Conservation (phyloP, 2,113 vertebrate species). For the Strix uralensis region DNA sequence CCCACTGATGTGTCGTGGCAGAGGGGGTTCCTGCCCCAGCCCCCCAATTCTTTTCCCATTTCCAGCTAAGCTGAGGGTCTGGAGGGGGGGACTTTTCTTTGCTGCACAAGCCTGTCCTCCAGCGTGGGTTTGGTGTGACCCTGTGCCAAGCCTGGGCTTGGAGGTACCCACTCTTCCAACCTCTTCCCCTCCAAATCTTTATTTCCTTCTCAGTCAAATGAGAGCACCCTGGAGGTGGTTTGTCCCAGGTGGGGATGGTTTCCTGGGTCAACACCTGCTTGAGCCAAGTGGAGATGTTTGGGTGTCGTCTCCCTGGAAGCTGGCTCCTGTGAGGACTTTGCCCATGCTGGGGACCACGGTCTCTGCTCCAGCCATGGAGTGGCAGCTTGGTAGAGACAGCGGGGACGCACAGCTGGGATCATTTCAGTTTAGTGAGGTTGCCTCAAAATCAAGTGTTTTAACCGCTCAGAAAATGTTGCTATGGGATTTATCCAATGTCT, state of each 20-base stretch:
- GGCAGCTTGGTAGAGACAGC: neutral
- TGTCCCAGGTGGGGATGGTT: neutral
- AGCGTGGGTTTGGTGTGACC: neutral
- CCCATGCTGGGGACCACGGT: rapidly evolving
- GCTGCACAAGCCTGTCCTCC: neutral
- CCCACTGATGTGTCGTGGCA: rapidly evolving
- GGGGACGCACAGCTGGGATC: neutral
- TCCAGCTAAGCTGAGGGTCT: neutral
- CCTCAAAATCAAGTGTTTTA: neutral
- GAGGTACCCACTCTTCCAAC: neutral
- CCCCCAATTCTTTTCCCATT: neutral
- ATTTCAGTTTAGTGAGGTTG: neutral
- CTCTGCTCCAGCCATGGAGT: neutral
- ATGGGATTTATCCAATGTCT: neutral
- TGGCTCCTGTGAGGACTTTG: neutral
- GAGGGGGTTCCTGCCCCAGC: neutral
- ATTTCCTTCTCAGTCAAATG: neutral
- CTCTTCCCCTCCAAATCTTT: neutral
- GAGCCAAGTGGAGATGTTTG: neutral
- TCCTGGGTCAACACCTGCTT: neutral
- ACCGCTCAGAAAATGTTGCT: neutral
- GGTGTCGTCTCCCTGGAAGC: neutral
- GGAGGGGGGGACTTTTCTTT: neutral
- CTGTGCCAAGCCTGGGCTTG: neutral
- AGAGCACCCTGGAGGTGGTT: rapidly evolving